A percentile compares a stretch with the other conserved stretches of the same genome.
Evolutionary conservation across 2,797 vertebrate genomes (phyloP).

Genomic region (Zenarchopterus dispar): DNA sequence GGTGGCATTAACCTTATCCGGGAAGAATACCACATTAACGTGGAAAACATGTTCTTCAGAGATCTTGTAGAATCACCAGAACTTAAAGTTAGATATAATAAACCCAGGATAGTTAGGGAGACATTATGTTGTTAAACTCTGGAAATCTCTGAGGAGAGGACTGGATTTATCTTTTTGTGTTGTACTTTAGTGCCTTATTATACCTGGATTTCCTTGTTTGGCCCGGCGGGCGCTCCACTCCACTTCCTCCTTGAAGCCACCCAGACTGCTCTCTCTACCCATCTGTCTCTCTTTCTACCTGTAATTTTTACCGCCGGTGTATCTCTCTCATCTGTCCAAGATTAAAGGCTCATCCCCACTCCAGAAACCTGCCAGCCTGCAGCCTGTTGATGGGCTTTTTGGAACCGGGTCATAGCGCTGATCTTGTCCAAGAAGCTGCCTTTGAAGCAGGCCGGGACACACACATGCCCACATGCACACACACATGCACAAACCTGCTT

Average conservation of each 20-base stretch:
- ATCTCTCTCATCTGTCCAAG: conserved; percentile 60
- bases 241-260: conserved; percentile 27
- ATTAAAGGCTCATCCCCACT: conserved; percentile 75
- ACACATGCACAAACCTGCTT: conserved; percentile 21
- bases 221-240: conserved; percentile 12
- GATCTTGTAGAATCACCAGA: too few relatives aligned
- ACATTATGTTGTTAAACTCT: too few relatives aligned
- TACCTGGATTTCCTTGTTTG: neutral
- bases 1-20: too few relatives aligned
- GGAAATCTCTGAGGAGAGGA: too few relatives aligned
- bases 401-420: conserved; percentile 71
- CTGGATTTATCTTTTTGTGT: too few relatives aligned
- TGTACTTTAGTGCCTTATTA: too few relatives aligned
- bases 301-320: conserved; percentile 11
- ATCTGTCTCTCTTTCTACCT: conserved; percentile 18
- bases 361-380: conserved; percentile 74
- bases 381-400: conserved; percentile 76
- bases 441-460: conserved; percentile 74
- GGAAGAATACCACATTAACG: too few relatives aligned
- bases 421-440: conserved; percentile 77
- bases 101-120: too few relatives aligned
- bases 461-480: conserved; percentile 25
- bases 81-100: too few relatives aligned
- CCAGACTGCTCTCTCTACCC: conserved; percentile 2
- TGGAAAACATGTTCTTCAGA: too few relatives aligned